phyloP scores from a whole-genome alignment of 2,888 invertebrate genomes.

The Sphecodes monilicornis region DNA sequence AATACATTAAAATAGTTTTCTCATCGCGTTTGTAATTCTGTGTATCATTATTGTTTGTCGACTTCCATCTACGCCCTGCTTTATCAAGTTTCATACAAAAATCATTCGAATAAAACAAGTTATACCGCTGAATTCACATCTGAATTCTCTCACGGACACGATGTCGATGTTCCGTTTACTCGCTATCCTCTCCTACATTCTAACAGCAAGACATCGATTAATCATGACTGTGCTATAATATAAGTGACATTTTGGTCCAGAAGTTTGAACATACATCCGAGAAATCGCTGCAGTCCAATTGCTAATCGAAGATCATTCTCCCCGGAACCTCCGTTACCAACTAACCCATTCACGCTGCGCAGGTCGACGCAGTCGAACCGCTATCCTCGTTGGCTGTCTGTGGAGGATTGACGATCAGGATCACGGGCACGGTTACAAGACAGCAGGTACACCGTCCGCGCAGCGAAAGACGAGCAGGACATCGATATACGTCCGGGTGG shows the following conservation, averaged over 20 bases:
- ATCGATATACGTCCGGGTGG: conserved; percentile 68
- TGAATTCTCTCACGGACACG: background rate
- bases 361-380: background rate
- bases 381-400: background rate
- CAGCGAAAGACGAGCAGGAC: conserved; percentile 58
- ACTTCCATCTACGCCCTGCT: no score
- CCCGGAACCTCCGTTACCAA: conserved; percentile 3
- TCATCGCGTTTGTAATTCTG: no score
- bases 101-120: background rate
- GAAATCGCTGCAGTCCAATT: background rate
- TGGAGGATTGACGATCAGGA: conserved; percentile 37
- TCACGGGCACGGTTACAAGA: conserved; percentile 22
- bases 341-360: background rate
- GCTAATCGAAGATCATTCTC: background rate
- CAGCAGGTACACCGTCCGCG: conserved; percentile 33
- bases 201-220: background rate
- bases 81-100: background rate
- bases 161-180: background rate
- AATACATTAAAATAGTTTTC: no score
- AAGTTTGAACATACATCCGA: background rate
- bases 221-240: background rate
- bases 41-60: no score
- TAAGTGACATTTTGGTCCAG: background rate
- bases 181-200: background rate
- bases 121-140: background rate